phyloP scores from a whole-genome alignment of 2,113 vertebrate species.

The Rhinoderma darwinii region DNA sequence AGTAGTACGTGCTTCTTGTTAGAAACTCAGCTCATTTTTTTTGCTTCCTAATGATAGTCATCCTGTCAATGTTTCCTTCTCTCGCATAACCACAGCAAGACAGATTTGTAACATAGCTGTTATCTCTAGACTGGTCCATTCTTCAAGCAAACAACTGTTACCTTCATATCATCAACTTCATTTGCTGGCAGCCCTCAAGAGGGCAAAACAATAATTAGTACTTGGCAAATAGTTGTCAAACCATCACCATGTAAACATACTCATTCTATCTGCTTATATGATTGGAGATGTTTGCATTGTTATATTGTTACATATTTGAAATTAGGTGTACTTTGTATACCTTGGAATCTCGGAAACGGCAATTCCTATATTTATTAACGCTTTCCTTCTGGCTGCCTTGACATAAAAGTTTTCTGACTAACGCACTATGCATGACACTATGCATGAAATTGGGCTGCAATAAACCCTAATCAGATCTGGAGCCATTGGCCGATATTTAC shows the following conservation, averaged over 20 bases:
- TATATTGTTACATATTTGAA: constrained; percentile 29
- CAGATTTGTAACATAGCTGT: constrained; percentile 54
- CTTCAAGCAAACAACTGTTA: constrained; percentile 55
- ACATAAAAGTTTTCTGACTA: too few species aligned
- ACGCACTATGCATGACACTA: too few species aligned
- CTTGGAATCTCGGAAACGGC: not conserved
- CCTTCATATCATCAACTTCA: constrained; percentile 36
- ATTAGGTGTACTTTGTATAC: not conserved
- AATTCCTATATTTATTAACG: not conserved
- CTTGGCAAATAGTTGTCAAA: constrained; percentile 44
- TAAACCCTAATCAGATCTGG: too few species aligned
- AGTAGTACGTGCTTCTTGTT: constrained; percentile 58
- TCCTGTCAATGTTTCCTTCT: constrained; percentile 54
- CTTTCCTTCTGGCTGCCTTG: not conserved
- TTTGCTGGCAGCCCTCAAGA: constrained; percentile 36
- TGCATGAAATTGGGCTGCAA: too few species aligned
- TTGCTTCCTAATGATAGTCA: constrained; percentile 56
- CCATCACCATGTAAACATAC: constrained; percentile 19
- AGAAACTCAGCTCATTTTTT: constrained; percentile 53
- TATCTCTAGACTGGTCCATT: constrained; percentile 56
- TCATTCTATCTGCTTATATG: constrained; percentile 19
- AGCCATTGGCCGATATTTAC: too few species aligned
- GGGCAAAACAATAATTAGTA: constrained; percentile 54
- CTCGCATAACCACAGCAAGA: constrained; percentile 54
- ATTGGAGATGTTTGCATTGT: constrained; percentile 46